Conservation (phyloP, 2,113 vertebrate species). For the Procavia capensis region DNA sequence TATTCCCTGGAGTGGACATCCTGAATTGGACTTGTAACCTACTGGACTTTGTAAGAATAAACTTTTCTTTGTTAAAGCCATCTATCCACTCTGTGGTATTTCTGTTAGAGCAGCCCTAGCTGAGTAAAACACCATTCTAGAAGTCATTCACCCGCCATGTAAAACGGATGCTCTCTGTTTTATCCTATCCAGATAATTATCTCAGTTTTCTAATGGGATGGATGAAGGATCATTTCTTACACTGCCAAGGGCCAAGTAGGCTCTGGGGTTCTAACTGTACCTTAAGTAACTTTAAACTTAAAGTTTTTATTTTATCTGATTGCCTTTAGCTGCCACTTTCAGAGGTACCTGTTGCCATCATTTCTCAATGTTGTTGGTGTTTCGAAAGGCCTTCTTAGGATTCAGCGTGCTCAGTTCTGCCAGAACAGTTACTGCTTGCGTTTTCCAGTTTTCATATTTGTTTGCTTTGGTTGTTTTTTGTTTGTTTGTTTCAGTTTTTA, state of each 20-base stretch:
- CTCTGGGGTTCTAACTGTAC: not conserved
- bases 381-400: not conserved
- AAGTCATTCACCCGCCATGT: not conserved
- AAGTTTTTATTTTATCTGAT: not conserved
- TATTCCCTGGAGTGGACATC: too few species aligned
- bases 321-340: not conserved
- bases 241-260: not conserved
- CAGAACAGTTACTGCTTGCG: not conserved
- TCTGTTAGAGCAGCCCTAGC: too few species aligned
- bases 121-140: fast-evolving
- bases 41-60: too few species aligned
- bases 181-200: not conserved
- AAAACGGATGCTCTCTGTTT: not conserved
- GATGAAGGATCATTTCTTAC: not conserved
- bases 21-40: too few species aligned
- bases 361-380: not conserved
- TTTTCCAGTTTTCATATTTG: not conserved
- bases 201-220: not conserved
- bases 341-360: too few species aligned
- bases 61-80: too few species aligned
- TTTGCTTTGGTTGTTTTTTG: too few species aligned
- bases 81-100: too few species aligned
- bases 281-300: too few species aligned
- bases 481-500: not conserved
- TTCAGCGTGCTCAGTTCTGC: not conserved